Evolutionary conservation across 2,888 invertebrate species (phyloP).

Genomic region (Meliscaeva auricollis): DNA sequence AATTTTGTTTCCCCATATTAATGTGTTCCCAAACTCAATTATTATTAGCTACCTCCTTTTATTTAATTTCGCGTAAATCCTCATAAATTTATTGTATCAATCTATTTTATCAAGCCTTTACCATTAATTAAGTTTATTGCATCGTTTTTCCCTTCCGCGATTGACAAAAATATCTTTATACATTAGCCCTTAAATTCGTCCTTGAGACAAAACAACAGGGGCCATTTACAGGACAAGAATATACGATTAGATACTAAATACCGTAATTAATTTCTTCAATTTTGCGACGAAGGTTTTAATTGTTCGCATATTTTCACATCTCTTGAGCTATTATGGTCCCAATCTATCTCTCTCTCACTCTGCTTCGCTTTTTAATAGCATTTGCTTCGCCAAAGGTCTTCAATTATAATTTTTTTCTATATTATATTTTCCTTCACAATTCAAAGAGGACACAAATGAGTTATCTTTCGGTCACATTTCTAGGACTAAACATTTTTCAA

Average conservation of each 20-base stretch:
- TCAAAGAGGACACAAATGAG: not conserved
- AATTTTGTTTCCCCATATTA: not conserved
- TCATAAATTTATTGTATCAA: not conserved
- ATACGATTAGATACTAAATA: not conserved
- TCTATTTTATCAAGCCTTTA: not conserved
- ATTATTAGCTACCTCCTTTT: not conserved
- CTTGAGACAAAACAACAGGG: not conserved
- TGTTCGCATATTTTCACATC: conserved; percentile 15
- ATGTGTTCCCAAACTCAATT: not conserved
- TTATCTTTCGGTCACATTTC: conserved; percentile 18
- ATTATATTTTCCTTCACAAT: not conserved
- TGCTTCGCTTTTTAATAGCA: not conserved
- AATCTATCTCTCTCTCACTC: too few relatives aligned
- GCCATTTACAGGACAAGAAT: not conserved
- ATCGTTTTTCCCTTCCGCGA: not conserved
- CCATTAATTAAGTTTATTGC: not conserved
- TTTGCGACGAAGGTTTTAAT: conserved; percentile 6
- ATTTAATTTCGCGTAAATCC: not conserved
- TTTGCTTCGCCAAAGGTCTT: not conserved
- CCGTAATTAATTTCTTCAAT: conserved; percentile 22
- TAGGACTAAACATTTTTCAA: conserved; percentile 33
- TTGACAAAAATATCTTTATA: not conserved
- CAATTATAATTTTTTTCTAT: too few relatives aligned
- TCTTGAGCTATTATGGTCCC: not conserved
- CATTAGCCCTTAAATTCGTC: not conserved